Evolutionary conservation across 2,113 vertebrate genomes (phyloP).

Genomic region (Pelecanoides urinatrix): DNA sequence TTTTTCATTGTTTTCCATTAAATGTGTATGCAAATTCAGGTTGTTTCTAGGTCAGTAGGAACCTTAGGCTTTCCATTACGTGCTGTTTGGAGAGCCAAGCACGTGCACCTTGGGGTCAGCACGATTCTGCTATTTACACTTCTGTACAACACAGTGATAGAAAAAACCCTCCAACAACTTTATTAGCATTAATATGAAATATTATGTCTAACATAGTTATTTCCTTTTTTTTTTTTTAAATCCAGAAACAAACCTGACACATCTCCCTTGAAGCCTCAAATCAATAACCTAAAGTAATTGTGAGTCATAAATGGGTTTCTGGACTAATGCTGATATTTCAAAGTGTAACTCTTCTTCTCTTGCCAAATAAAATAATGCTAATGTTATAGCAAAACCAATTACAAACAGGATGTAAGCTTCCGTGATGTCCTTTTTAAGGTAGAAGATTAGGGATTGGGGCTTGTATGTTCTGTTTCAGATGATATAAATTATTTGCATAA

Average conservation of each 20-base stretch:
- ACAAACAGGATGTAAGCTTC: background rate
- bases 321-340: background rate
- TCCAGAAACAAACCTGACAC: background rate
- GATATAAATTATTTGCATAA: background rate
- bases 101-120: background rate
- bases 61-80: accelerated
- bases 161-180: background rate
- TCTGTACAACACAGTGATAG: accelerated
- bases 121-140: background rate
- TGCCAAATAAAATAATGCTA: background rate
- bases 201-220: background rate
- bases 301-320: background rate
- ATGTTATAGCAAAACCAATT: background rate
- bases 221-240: background rate
- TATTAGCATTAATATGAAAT: background rate
- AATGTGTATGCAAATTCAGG: background rate
- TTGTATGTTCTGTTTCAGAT: background rate
- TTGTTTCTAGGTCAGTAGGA: background rate
- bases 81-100: background rate
- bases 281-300: background rate
- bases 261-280: background rate
- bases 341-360: background rate
- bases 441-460: background rate
- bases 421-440: background rate
- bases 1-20: background rate